Conservation (phyloP, 2,888 invertebrate genomes). For the Callinectes sapidus region DNA sequence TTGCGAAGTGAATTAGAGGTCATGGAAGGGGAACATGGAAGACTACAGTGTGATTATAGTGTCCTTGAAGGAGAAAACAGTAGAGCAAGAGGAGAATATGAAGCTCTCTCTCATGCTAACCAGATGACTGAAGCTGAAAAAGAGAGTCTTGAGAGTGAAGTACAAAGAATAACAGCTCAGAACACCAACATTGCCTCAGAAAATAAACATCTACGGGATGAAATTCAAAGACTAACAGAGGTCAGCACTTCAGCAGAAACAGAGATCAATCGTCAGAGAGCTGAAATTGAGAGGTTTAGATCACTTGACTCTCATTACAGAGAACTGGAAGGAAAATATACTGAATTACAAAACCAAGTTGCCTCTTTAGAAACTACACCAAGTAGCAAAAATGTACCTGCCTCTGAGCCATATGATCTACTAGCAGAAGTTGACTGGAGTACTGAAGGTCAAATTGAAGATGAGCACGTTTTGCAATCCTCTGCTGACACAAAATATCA, state of each 20-base stretch:
- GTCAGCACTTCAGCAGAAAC: slow-evolving; percentile 68
- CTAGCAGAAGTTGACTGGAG: slow-evolving; percentile 72
- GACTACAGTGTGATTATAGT: slow-evolving; percentile 61
- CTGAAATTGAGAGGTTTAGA: slow-evolving; percentile 62
- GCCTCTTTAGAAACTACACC: slow-evolving; percentile 46
- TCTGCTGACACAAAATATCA: slow-evolving; percentile 66
- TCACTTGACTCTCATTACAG: slow-evolving; percentile 58
- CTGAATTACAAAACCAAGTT: slow-evolving; percentile 61
- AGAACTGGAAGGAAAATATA: slow-evolving; percentile 63
- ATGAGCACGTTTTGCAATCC: slow-evolving; percentile 67
- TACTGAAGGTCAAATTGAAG: slow-evolving; percentile 70
- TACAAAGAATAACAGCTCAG: slow-evolving; percentile 59
- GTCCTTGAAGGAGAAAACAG: slow-evolving; percentile 67
- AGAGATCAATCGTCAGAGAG: slow-evolving; percentile 64
- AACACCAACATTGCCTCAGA: slow-evolving; percentile 55
- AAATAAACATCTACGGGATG: slow-evolving; percentile 55
- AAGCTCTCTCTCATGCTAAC: slow-evolving; percentile 63
- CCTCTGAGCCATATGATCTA: slow-evolving; percentile 53
- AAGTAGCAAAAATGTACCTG: slow-evolving; percentile 47
- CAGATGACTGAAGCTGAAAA: slow-evolving; percentile 71
- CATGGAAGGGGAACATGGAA: slow-evolving; percentile 70
- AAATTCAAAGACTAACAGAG: slow-evolving; percentile 67
- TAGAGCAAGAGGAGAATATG: slow-evolving; percentile 64
- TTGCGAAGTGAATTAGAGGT: slow-evolving; percentile 71
- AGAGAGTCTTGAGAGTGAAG: slow-evolving; percentile 70